These are phyloP conservation scores for Ptychoptera contaminata DNA, from an alignment of 2,888 invertebrate genomes.

Conservation along the genomic window DNA sequence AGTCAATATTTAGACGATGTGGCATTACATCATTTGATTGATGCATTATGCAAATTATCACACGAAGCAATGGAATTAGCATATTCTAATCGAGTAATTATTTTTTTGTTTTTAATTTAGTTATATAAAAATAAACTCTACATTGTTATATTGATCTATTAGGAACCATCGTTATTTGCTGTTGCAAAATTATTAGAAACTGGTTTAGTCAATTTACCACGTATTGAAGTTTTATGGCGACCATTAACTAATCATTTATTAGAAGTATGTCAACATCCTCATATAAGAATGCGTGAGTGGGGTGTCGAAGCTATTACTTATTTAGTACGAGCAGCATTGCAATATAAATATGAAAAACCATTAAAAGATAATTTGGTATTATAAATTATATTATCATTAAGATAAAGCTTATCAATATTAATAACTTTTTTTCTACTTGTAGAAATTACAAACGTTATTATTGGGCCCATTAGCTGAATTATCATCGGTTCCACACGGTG, in stretches of 20 bases:
- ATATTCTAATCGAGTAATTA: slow-evolving; percentile 69
- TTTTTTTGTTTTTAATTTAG: slow-evolving; percentile 2
- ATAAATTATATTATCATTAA: slow-evolving; percentile 1
- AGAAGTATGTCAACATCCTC: slow-evolving; percentile 91
- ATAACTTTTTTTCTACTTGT: slow-evolving; percentile 7
- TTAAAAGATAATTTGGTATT: slow-evolving; percentile 67
- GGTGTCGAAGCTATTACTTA: slow-evolving; percentile 89
- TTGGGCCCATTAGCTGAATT: slow-evolving; percentile 84
- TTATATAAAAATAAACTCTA: background rate
- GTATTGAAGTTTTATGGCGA: slow-evolving; percentile 89
- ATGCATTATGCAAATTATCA: slow-evolving; percentile 89
- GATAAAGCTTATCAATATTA: slow-evolving; percentile 2
- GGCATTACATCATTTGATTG: slow-evolving; percentile 87
- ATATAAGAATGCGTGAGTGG: slow-evolving; percentile 92
- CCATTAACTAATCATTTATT: slow-evolving; percentile 90
- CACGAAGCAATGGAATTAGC: slow-evolving; percentile 96
- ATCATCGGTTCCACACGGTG: slow-evolving; percentile 76
- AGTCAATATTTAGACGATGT: slow-evolving; percentile 88
- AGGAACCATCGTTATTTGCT: slow-evolving; percentile 93
- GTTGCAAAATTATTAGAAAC: slow-evolving; percentile 98
- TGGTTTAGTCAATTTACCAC: slow-evolving; percentile 80
- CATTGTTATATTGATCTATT: slow-evolving; percentile 3
- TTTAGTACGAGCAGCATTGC: slow-evolving; percentile 79
- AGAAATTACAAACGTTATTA: slow-evolving; percentile 70
- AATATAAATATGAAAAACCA: slow-evolving; percentile 70